Evolutionary conservation across 2,797 vertebrate genomes (phyloP), one percentile per base, ranked within the genome.

Genomic region (Acrossocheilus fasciatus): DNA sequence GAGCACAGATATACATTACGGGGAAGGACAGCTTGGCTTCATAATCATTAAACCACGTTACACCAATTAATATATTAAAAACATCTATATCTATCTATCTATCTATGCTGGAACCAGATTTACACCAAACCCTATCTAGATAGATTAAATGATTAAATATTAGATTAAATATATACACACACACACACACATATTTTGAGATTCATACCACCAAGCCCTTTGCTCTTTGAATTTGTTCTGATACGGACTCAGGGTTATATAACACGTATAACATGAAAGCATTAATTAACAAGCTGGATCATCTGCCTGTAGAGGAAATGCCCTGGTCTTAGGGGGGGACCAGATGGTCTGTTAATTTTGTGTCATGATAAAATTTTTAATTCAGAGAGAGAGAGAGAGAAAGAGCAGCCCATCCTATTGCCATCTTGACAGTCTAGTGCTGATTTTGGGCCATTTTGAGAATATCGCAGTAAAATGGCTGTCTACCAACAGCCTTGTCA

Each of bases 281-380:
- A 78, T 57, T 83, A 77, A 79, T 73, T 72, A 80, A 72, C 47
- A 74, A 7, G 54, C 18, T 73, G 43, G 64, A 69, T 81, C 79
- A 52, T 52, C 64, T 81, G 15, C 36, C 34, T 82, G 50, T 12
- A 12, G 68, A 82, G 68, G 68, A 72, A 72, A 82, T 82, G 68
- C 36, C 66, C 68, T 82, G 36, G 47, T 54, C 47, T 73, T 26
- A 26, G 34, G 36, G 68, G 36, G 68, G 47, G 30, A 14, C 34
- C 66, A 82, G 68, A 72, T 82, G 68, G 78, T 82, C 69, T 11
- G 50, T 4, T 83, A 9, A 45, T 64, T 41, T 66, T 70, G 30
- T 81, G 43, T 36, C 15, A 34, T 39, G 30, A 36, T 69, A 5
- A 72, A 82, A 72, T 72, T 72, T 30, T 82, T 41, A 41, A 57